Evolutionary conservation across 2,797 vertebrate species (phyloP), one percentile per base, ranked within the genome.

Genomic region (Phyllotis vaccarum): DNA sequence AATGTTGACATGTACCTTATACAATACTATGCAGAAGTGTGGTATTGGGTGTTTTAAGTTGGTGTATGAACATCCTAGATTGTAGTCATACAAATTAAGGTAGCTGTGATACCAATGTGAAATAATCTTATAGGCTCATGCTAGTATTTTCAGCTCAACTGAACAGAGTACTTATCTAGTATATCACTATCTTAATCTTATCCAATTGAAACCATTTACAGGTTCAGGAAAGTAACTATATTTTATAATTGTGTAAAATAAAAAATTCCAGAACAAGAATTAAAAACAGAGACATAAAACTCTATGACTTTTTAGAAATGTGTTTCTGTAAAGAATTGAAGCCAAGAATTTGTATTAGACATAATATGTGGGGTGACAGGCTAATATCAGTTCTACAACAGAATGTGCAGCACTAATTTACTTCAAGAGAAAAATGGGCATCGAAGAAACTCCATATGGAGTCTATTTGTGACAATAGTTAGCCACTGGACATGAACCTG

Each of bases 351-450:
- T 75, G 3, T 58, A 58, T 70, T 82, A 81, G 11, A 34, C 62
- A 87, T 21, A 90, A 19, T 40, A 54, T 40, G 34, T 70, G 12
- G 3, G 17, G 43, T 40, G 72, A 75, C 22, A 13, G 75, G 76
- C 19, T 82, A 70, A 68, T 12, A 62, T 78, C 21, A 62, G 29
- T 95, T 96, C 43, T 10, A 54, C 82, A 91, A 82, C 9, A 79
- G 76, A 91, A 74, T 2, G 64, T n/a, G n/a, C n/a, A n/a, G n/a
- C n/a, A n/a, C n/a, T n/a, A n/a, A n/a, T n/a, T n/a, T n/a, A n/a
- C n/a, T n/a, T n/a, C n/a, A n/a, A n/a, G n/a, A n/a, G n/a, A n/a
- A n/a, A n/a, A n/a, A n/a, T n/a, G n/a, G n/a, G n/a, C n/a, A n/a
- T n/a, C n/a, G n/a, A n/a, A n/a, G n/a, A n/a, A n/a, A n/a, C n/a